phyloP scores from a whole-genome alignment of 2,113 vertebrate species.

The Himantopus leucocephalus region DNA sequence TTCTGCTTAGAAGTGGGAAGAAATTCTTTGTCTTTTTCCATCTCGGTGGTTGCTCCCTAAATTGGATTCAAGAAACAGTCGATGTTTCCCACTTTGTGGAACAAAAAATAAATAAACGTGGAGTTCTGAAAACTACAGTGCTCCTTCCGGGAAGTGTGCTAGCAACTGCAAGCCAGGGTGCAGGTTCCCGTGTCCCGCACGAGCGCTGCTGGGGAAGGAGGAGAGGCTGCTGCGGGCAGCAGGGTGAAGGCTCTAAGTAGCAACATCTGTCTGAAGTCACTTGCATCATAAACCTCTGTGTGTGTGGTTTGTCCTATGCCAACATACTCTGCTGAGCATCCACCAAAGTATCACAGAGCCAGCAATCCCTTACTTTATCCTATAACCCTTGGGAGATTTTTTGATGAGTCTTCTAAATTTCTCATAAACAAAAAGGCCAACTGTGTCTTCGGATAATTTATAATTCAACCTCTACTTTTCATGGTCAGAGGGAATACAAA shows the following conservation, averaged over 20 bases:
- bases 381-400: not conserved
- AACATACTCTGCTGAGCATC: not conserved
- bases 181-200: fast-evolving
- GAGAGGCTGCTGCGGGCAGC: not conserved
- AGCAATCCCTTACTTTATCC: not conserved
- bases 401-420: not conserved
- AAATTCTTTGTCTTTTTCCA: not conserved
- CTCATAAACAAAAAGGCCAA: not conserved
- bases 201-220: not conserved
- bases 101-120: fast-evolving
- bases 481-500: not conserved
- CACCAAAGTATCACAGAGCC: not conserved
- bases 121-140: not conserved
- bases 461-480: not conserved
- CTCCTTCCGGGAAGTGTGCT: fast-evolving
- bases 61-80: not conserved
- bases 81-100: not conserved
- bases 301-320: not conserved
- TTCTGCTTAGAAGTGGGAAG: not conserved
- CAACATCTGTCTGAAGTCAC: not conserved
- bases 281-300: fast-evolving
- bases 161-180: no score
- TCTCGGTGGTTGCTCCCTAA: not conserved
- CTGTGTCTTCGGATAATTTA: not conserved
- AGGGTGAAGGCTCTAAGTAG: no score